Percentiles rank a stretch among this genome's conserved stretches.
Conservation (phyloP, 2,888 invertebrate genomes). For the Adelognathus sp. region DNA sequence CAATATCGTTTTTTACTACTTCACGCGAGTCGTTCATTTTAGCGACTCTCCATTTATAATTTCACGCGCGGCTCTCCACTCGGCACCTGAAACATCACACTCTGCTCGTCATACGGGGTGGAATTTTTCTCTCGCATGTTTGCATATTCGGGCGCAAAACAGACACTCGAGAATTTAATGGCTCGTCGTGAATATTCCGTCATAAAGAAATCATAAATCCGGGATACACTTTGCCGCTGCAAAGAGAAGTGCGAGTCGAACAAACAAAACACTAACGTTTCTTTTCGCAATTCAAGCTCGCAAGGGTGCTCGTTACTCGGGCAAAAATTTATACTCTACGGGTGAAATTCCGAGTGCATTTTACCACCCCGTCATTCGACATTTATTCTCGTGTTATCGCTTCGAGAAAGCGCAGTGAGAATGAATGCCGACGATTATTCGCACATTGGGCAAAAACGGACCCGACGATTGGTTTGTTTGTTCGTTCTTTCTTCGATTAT, state of each 20-base stretch:
- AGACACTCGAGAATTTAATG: background rate
- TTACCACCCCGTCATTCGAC: background rate
- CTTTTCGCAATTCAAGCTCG: slow-evolving; percentile 4
- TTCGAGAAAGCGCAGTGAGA: background rate
- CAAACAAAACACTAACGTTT: slow-evolving; percentile 18
- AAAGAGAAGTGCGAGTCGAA: slow-evolving; percentile 13
- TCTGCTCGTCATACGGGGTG: background rate
- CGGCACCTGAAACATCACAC: background rate
- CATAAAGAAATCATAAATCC: slow-evolving; percentile 10
- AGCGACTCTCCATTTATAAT: background rate
- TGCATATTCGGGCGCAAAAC: background rate
- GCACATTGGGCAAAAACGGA: background rate
- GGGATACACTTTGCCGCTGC: background rate
- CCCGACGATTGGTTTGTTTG: background rate
- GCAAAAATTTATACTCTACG: slow-evolving; percentile 1
- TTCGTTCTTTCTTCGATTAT: background rate
- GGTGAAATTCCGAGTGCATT: background rate
- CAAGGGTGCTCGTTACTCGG: background rate
- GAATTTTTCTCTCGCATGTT: slow-evolving; percentile 1
- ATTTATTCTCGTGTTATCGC: slow-evolving; percentile 20
- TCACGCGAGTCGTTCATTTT: slow-evolving; percentile 1
- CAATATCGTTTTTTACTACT: slow-evolving; percentile 39
- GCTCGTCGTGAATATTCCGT: background rate
- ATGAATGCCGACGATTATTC: slow-evolving; percentile 24
- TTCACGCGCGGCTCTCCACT: background rate